These are phyloP conservation scores for Zaprionus vittiger DNA, from an alignment of 1,140 invertebrate genomes.

Conservation along the genomic window DNA sequence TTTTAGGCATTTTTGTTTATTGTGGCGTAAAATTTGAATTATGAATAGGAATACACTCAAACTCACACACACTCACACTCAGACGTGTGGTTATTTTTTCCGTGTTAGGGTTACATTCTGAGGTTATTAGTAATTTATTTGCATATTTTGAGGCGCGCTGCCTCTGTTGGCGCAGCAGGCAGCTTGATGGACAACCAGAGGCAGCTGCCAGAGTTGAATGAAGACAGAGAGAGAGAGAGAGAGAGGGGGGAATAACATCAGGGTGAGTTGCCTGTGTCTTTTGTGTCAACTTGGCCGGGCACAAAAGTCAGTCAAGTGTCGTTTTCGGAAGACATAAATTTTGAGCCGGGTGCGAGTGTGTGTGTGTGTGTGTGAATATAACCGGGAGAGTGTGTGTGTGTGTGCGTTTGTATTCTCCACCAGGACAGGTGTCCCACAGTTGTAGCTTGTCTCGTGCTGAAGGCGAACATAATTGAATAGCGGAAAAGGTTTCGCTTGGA, in stretches of 20 bases:
- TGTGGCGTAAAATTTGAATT: constrained; percentile 82
- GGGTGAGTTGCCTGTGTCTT: constrained; percentile 48
- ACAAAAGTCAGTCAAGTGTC: constrained; percentile 77
- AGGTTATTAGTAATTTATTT: constrained; percentile 82
- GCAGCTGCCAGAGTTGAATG: constrained; percentile 27
- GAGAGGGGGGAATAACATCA: not conserved
- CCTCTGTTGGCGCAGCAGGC: constrained; percentile 33
- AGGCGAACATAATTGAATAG: constrained; percentile 53
- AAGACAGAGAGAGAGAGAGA: not conserved
- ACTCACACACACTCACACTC: not conserved
- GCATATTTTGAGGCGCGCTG: constrained; percentile 69
- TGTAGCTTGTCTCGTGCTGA: constrained; percentile 16
- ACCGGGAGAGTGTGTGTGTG: not conserved
- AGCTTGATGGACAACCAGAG: constrained; percentile 62
- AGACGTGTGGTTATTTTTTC: constrained; percentile 43
- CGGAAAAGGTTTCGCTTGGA: constrained; percentile 50
- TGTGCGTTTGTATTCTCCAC: not conserved
- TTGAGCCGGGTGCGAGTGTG: constrained; percentile 60
- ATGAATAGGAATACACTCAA: constrained; percentile 64
- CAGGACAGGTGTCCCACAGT: constrained; percentile 45
- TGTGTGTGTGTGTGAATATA: not conserved
- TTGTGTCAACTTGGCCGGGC: constrained; percentile 53
- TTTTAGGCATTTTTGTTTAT: constrained; percentile 82
- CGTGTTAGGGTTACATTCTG: constrained; percentile 79
- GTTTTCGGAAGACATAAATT: constrained; percentile 73